phyloP scores from a whole-genome alignment of 2,888 invertebrate species.

The Drosophila imparisetae region DNA sequence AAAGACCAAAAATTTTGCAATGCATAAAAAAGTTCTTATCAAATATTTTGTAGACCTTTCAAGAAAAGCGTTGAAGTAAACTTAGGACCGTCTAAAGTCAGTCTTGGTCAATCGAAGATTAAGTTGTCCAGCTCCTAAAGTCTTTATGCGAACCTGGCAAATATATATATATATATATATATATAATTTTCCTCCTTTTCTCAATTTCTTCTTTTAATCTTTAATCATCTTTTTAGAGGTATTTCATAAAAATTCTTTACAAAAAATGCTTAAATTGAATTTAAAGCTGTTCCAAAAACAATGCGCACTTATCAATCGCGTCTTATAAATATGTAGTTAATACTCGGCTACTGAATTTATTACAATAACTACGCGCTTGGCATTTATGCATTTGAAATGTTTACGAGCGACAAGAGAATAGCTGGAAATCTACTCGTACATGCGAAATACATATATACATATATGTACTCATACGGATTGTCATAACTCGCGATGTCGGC shows the following conservation, averaged over 20 bases:
- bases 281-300: conserved; percentile 17
- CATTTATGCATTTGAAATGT: conserved; percentile 72
- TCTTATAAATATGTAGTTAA: conserved; percentile 53
- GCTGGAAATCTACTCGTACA: conserved; percentile 20
- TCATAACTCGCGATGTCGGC: conserved; percentile 72
- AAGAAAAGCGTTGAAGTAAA: neutral
- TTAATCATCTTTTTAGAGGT: neutral
- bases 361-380: conserved; percentile 60
- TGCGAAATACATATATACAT: neutral
- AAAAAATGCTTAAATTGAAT: neutral
- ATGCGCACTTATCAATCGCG: conserved; percentile 29
- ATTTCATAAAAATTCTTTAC: neutral
- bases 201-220: too few relatives aligned
- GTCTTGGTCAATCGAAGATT: neutral
- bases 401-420: conserved; percentile 26
- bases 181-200: too few relatives aligned
- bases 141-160: neutral
- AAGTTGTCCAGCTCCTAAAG: neutral
- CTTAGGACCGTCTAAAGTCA: fast-evolving
- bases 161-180: neutral
- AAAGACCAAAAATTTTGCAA: neutral
- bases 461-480: conserved; percentile 50
- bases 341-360: conserved; percentile 66
- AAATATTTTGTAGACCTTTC: neutral
- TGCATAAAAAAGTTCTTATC: neutral